phyloP scores from a whole-genome alignment of 2,797 vertebrate genomes.

The Poeciliopsis paucimaculata region DNA sequence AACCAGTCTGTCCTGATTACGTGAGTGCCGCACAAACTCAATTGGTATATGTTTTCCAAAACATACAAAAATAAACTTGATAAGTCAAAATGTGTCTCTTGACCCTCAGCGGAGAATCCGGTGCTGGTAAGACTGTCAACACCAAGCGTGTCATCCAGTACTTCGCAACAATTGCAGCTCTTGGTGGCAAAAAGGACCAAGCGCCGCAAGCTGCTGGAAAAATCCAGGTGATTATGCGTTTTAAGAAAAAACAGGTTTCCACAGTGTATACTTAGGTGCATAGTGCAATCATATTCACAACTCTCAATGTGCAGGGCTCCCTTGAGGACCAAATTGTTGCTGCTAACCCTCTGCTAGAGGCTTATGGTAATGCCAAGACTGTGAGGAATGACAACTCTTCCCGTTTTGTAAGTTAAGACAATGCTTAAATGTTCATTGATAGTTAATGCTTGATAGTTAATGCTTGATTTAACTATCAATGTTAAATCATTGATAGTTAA shows the following conservation, averaged over 20 bases:
- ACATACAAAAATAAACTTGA: neutral
- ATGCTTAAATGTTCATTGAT: slow-evolving; percentile 13
- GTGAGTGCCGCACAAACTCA: slow-evolving; percentile 54
- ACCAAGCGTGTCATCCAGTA: slow-evolving; percentile 77
- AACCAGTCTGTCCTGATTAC: slow-evolving; percentile 88
- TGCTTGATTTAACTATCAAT: too few species aligned
- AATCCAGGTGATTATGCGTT: slow-evolving; percentile 47
- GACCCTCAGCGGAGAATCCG: slow-evolving; percentile 69
- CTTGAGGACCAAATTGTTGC: slow-evolving; percentile 81
- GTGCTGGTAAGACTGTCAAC: slow-evolving; percentile 76
- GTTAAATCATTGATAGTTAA: too few species aligned
- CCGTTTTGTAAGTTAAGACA: slow-evolving; percentile 61
- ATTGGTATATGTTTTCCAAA: neutral
- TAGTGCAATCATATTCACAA: neutral
- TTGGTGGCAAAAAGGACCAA: slow-evolving; percentile 42
- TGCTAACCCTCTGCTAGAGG: slow-evolving; percentile 71
- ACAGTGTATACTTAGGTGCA: too few species aligned
- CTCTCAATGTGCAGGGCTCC: slow-evolving; percentile 17
- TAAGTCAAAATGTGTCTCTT: neutral
- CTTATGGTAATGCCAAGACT: slow-evolving; percentile 89
- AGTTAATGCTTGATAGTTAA: neutral
- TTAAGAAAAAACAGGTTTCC: neutral
- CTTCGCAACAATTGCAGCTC: slow-evolving; percentile 68
- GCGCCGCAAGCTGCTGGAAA: slow-evolving; percentile 71
- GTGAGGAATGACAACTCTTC: slow-evolving; percentile 90